Base-by-base conservation (phyloP, 2,888 invertebrate species). In the Prenolepis imparis region DNA sequence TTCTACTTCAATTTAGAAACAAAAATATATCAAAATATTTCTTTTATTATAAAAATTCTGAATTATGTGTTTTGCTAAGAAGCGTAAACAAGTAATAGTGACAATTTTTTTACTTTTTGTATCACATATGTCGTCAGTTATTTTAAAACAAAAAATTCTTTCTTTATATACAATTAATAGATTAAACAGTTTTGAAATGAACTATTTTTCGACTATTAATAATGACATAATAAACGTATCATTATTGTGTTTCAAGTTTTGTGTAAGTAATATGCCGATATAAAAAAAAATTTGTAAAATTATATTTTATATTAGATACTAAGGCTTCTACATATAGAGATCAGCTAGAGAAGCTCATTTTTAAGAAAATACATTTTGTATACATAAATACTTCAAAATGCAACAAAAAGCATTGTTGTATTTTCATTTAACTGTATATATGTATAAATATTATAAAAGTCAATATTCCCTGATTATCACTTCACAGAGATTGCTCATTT, bases 251-350 rank as follows among this genome's bases (percentile, higher is more conserved):
- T 68, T 12, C n/a, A 44, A 11, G 18, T 80, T 64, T 52, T 52
- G 67, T 82, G 70, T 66, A 84, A 59, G 67, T 82, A 75, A 80
- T 39, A 15, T 63, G 74, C 68, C 77, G n/a, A 80, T 88, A 87
- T 75, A 88, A 87, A 87, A 88, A 83, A 87, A 88, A 83, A 86
- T 86, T 83, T 77, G 77, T 66, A 57, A 84, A 55, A 66, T 55
- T 70, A 52, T 68, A 78, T 70, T 63, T 78, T 44, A 70, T 39
- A 64, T 66, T 32, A 52, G 15, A 6, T 48, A 36, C 15, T 82
- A 73, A 61, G 24, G 48, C 9, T 72, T 55, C 36, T 52, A 57
- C 55, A 57, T 52, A 55, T 57, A 59, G 73, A 63, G 48, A 74
- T 59, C 41, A 59, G 11, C 39, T 61, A 74, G 15, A 63, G 28